A percentile compares a stretch with the other conserved stretches of the same genome.
Evolutionary conservation across 2,888 invertebrate species (phyloP).

Genomic region (Meta bourneti): DNA sequence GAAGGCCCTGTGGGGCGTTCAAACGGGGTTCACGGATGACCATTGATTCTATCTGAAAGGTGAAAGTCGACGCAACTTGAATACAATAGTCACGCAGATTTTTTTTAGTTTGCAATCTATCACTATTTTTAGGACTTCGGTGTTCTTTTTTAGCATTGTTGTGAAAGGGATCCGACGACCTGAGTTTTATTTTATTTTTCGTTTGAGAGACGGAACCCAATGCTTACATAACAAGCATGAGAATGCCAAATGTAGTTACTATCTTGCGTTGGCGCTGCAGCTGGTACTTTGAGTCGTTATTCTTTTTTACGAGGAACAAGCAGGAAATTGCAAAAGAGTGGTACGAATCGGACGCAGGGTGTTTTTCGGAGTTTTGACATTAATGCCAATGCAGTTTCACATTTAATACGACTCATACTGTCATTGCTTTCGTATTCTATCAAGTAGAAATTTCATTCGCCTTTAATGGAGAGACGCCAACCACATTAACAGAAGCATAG

Average conservation of each 20-base stretch:
- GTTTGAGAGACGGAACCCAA: neutral
- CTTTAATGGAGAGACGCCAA: too few species aligned
- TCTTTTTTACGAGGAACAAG: neutral
- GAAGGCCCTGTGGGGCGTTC: constrained; percentile 19
- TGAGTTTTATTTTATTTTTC: constrained; percentile 17
- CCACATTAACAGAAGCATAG: too few species aligned
- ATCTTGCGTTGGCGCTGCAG: neutral
- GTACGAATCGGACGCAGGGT: neutral
- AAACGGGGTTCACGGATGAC: constrained; percentile 48
- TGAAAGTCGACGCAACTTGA: constrained; percentile 67
- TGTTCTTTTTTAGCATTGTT: constrained; percentile 37
- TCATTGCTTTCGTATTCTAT: too few species aligned
- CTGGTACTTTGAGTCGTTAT: neutral
- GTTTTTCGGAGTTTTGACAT: too few species aligned
- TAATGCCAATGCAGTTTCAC: too few species aligned
- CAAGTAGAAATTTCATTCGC: too few species aligned
- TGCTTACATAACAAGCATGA: constrained; percentile 38
- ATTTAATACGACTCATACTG: too few species aligned
- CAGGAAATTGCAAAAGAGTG: neutral
- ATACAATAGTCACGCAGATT: constrained; percentile 52
- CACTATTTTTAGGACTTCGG: constrained; percentile 55
- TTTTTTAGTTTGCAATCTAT: constrained; percentile 4
- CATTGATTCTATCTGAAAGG: constrained; percentile 71
- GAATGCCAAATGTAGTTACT: neutral
- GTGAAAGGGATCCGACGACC: neutral